These are phyloP conservation scores for Lymantria dispar DNA, from an alignment of 2,888 invertebrate species.

Conservation along the genomic window DNA sequence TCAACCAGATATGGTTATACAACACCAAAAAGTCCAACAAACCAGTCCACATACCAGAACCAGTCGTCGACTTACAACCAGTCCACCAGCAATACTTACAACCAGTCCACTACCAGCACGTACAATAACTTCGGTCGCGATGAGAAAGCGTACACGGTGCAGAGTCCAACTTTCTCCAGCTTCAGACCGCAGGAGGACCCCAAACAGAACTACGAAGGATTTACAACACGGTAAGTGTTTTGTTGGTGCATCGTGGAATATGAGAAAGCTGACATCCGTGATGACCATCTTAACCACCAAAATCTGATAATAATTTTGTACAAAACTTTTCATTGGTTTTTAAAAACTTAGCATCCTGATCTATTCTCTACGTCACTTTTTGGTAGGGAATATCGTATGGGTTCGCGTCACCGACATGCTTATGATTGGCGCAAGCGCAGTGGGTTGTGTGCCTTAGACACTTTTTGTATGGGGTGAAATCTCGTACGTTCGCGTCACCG, in stretches of 20 bases:
- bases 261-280: too few relatives aligned
- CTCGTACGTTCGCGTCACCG: too few relatives aligned
- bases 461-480: too few relatives aligned
- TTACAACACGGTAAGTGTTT: constrained; percentile 83
- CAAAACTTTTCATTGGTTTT: not conserved
- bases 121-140: constrained; percentile 30
- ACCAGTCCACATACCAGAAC: constrained; percentile 7
- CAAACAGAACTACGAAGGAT: constrained; percentile 84
- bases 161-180: constrained; percentile 68
- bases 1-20: constrained; percentile 17
- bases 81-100: constrained; percentile 28
- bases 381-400: too few relatives aligned
- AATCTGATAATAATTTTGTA: too few relatives aligned
- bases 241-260: not conserved
- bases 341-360: not conserved
- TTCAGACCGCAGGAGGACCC: constrained; percentile 69
- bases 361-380: too few relatives aligned
- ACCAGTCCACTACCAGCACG: constrained; percentile 38
- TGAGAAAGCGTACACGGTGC: constrained; percentile 57
- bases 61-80: constrained; percentile 14
- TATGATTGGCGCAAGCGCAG: too few relatives aligned
- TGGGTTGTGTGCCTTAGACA: too few relatives aligned
- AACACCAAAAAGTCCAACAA: constrained; percentile 22
- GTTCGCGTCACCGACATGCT: too few relatives aligned
- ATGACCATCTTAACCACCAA: too few relatives aligned